phyloP scores from a whole-genome alignment of 2,888 invertebrate species.

The Eupithecia dodoneata region DNA sequence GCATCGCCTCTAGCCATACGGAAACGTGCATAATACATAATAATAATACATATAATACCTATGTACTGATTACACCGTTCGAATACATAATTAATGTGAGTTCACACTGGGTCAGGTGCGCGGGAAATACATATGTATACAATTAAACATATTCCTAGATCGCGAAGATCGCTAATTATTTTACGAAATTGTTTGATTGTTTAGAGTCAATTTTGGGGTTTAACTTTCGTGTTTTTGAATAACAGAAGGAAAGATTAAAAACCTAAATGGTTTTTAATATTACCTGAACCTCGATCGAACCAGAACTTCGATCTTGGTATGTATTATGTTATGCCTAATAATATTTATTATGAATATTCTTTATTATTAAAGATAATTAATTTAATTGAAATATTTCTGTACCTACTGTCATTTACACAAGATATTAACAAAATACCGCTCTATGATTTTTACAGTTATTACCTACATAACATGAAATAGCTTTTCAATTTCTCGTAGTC shows the following conservation, averaged over 20 bases:
- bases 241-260: background rate
- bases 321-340: too few relatives aligned
- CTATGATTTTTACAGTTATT: background rate
- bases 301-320: too few relatives aligned
- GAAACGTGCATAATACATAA: slow-evolving; percentile 29
- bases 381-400: too few relatives aligned
- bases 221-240: background rate
- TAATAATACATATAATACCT: slow-evolving; percentile 8
- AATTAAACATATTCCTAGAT: slow-evolving; percentile 5
- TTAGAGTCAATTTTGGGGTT: background rate
- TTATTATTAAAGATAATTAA: too few relatives aligned
- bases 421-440: background rate
- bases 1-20: slow-evolving; percentile 26
- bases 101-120: slow-evolving; percentile 35
- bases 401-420: too few relatives aligned
- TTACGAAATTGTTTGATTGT: background rate
- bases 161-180: background rate
- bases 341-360: too few relatives aligned
- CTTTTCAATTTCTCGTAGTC: background rate
- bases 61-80: slow-evolving; percentile 29
- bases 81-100: slow-evolving; percentile 34
- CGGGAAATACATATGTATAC: slow-evolving; percentile 5
- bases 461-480: background rate
- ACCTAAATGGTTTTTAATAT: too few relatives aligned
- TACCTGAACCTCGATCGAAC: too few relatives aligned